A percentile compares a stretch with the other conserved stretches of the same genome.
Conservation (phyloP, 2,113 vertebrate species). For the Cyphomyrus plagiostoma region DNA sequence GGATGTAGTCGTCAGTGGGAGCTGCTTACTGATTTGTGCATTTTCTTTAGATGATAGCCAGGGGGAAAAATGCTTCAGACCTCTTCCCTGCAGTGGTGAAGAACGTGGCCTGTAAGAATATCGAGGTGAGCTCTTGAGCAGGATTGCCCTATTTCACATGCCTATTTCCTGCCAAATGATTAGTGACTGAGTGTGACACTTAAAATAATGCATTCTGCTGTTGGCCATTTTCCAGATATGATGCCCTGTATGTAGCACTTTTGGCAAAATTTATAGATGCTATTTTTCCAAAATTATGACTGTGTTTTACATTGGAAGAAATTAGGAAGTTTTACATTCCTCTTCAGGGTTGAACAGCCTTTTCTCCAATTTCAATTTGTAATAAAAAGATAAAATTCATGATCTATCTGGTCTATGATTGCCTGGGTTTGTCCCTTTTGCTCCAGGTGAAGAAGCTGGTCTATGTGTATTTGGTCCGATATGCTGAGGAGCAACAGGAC, state of each 20-base stretch:
- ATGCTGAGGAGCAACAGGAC: conserved; percentile 95
- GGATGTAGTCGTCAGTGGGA: background rate
- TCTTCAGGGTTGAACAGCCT: background rate
- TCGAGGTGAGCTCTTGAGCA: conserved; percentile 71
- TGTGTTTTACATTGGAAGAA: background rate
- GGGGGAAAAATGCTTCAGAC: conserved; percentile 93
- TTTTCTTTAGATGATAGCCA: conserved; percentile 83
- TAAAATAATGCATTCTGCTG: background rate
- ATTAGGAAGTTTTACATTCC: background rate
- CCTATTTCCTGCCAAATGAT: background rate
- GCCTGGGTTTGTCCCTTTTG: background rate
- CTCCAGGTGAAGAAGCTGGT: conserved; percentile 92
- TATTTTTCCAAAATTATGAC: background rate
- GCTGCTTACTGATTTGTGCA: background rate
- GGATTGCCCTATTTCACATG: background rate
- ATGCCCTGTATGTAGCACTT: background rate
- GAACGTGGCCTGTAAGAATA: conserved; percentile 97
- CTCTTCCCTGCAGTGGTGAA: conserved; percentile 97
- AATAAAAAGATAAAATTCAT: background rate
- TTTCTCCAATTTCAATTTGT: background rate
- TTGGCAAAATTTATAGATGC: background rate
- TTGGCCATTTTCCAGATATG: background rate
- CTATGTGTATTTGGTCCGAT: conserved; percentile 94
- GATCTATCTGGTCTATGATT: background rate
- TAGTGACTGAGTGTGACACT: background rate